Evolutionary conservation across 2,888 invertebrate species (phyloP), one percentile per base, ranked within the genome.

Genomic region (Timandra comae): DNA sequence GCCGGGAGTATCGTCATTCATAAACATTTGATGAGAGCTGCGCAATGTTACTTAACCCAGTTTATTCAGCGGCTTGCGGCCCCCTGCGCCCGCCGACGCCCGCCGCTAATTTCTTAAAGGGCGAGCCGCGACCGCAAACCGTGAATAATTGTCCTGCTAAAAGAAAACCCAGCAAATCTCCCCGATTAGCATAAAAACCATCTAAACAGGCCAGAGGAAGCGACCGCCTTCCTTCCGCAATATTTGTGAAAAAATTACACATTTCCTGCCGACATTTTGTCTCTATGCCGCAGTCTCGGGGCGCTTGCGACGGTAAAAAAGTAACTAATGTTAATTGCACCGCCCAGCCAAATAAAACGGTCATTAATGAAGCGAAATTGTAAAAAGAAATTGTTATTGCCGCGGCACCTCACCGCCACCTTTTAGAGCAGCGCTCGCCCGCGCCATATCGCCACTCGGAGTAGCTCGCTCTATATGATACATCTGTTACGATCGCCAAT

Each of bases 131-230:
- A 48, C 58, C 61, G 53, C 65, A 52, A 63, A 52, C 63, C 55
- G 67, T 80, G 74, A 82, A 81, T 82, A 82, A 84, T 78, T 71
- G 70, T 73, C 63, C 60, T 59, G 66, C 74, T 69, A 74, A 80
- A 77, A 77, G 74, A 78, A 77, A 77, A 60, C 67, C 70, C 73
- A 65, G 73, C 72, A 75, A 84, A 84, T 79, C 78, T 74, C 65
- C 56, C 38, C 67, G 76, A 85, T 85, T 85, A 82, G 64, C 84
- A 85, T 85, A 84, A 85, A 84, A 82, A 78, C 69, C 80, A 76
- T 68, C 81, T 80, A 79, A 84, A 79, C 81, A 76, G 78, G 56
- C 74, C 61, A 67, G 54, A 67, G 78, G 79, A 81, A 76, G 74
- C 69, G 63, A 64, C 62, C 67, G 75, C 49, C 75, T 81, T 80